These are phyloP conservation scores for Blennius ocellaris DNA, from an alignment of 2,113 vertebrate species.

Conservation along the genomic window DNA sequence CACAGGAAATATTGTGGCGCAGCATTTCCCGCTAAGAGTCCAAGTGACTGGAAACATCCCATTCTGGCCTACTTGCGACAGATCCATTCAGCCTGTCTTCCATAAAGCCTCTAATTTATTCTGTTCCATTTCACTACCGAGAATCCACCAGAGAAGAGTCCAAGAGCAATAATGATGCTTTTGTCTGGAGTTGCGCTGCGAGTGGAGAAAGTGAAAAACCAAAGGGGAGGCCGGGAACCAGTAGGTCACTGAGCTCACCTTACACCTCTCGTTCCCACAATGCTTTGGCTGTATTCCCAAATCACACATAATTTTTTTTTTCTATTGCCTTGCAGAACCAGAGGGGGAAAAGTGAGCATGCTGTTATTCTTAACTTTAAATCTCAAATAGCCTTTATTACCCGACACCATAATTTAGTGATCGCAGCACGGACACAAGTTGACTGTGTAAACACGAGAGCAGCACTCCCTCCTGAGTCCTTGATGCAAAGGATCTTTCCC, in stretches of 20 bases:
- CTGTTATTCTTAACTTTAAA: constrained; percentile 74
- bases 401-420: constrained; percentile 53
- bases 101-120: constrained; percentile 66
- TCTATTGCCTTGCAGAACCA: constrained; percentile 36
- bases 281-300: constrained; percentile 53
- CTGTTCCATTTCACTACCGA: constrained; percentile 52
- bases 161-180: constrained; percentile 73
- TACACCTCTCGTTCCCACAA: constrained; percentile 76
- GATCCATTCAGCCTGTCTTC: constrained; percentile 42
- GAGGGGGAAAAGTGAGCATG: constrained; percentile 55
- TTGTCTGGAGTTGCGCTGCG: constrained; percentile 70
- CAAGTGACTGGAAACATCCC: constrained; percentile 47
- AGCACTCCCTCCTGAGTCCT: constrained; percentile 61
- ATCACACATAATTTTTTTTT: constrained; percentile 29
- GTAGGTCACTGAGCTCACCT: constrained; percentile 68
- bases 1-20: constrained; percentile 30
- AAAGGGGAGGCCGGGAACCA: constrained; percentile 73
- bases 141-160: constrained; percentile 50
- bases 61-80: background rate
- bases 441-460: constrained; percentile 63
- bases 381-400: constrained; percentile 60
- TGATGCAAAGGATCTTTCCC: constrained; percentile 66
- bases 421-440: constrained; percentile 52
- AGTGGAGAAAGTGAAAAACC: constrained; percentile 64
- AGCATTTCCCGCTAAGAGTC: constrained; percentile 40